phyloP scores from a whole-genome alignment of 2,888 invertebrate species.

The Alloscopus bannaensis region DNA sequence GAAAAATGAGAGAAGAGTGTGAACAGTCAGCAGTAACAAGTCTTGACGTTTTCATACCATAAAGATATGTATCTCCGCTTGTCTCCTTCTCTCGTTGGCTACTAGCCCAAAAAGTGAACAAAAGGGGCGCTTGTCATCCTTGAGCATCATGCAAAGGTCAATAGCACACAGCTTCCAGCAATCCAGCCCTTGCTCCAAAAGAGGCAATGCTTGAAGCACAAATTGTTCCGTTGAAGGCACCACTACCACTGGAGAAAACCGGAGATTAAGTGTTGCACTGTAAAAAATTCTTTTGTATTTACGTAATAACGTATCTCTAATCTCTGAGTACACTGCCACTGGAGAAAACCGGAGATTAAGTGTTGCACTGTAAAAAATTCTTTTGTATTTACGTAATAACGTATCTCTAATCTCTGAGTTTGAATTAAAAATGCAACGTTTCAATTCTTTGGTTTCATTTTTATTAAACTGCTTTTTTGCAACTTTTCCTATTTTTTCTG shows the following conservation, averaged over 20 bases:
- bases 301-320: no score
- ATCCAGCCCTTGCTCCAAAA: conserved; percentile 79
- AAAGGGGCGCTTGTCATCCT: conserved; percentile 89
- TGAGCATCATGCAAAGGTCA: conserved; percentile 85
- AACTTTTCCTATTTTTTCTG: neutral
- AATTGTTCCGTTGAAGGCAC: no score
- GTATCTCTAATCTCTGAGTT: no score
- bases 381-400: no score
- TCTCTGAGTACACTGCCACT: no score
- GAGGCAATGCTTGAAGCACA: conserved; percentile 37
- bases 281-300: no score
- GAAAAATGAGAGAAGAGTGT: neutral
- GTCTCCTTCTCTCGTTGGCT: conserved; percentile 88
- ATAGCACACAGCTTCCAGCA: conserved; percentile 85
- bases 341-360: no score
- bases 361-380: no score
- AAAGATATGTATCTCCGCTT: conserved; percentile 86
- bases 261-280: no score
- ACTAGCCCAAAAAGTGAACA: conserved; percentile 86
- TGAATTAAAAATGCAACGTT: neutral
- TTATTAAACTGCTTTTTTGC: neutral
- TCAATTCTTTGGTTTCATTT: no score
- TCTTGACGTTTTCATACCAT: conserved; percentile 9
- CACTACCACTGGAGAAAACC: no score
- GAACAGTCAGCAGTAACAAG: conserved; percentile 10